Conservation (phyloP, 1,140 invertebrate genomes). For the Drosophila subpulchrella region DNA sequence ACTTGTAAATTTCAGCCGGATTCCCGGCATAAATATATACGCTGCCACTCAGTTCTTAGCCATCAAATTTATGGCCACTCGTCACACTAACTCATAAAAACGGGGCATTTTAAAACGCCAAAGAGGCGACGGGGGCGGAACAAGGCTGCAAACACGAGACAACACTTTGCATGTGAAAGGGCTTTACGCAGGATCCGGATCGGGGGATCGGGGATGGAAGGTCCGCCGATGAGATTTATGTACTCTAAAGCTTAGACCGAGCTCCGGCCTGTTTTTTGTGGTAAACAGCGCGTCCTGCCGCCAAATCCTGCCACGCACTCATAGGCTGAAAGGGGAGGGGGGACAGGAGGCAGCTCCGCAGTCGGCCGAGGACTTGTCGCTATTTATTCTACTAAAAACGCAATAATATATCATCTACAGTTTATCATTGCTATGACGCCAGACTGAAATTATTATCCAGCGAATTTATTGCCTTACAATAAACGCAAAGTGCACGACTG, state of each 20-base stretch:
- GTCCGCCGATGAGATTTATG: constrained; percentile 59
- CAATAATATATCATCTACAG: constrained; percentile 84
- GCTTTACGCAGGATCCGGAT: constrained; percentile 30
- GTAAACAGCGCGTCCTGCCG: constrained; percentile 36
- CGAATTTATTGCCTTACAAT: constrained; percentile 83
- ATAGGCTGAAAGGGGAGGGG: neutral
- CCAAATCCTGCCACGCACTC: constrained; percentile 46
- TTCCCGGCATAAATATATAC: constrained; percentile 43
- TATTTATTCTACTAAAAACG: constrained; percentile 81
- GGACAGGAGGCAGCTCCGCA: too few species aligned
- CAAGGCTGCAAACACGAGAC: constrained; percentile 48
- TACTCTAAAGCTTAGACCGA: constrained; percentile 49
- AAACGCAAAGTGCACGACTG: constrained; percentile 66
- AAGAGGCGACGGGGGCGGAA: neutral
- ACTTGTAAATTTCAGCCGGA: constrained; percentile 57
- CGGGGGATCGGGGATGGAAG: neutral
- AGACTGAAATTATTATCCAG: constrained; percentile 84
- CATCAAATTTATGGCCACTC: constrained; percentile 79
- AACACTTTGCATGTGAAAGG: constrained; percentile 75
- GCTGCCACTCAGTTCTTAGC: constrained; percentile 56
- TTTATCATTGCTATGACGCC: constrained; percentile 84
- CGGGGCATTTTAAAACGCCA: constrained; percentile 50
- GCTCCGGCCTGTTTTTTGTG: constrained; percentile 45
- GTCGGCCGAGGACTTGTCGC: constrained; percentile 50
- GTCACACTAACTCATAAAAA: constrained; percentile 78